Conservation (phyloP, 2,113 vertebrate species). For the Crocuta crocuta region DNA sequence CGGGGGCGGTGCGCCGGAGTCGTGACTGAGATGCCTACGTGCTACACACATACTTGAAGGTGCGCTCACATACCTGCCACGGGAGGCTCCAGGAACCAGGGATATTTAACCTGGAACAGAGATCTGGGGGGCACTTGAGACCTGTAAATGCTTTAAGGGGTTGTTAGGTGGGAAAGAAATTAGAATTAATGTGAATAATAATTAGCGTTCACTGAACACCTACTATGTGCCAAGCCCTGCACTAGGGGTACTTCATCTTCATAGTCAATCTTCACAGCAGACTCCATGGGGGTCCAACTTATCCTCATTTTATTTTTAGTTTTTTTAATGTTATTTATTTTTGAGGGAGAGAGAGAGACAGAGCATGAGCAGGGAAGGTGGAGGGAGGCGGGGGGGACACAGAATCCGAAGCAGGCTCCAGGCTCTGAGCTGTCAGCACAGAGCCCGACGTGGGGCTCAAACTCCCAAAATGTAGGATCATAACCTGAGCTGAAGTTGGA, state of each 20-base stretch:
- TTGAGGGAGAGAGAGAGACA: no score
- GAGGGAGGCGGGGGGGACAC: no score
- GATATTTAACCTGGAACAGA: background rate
- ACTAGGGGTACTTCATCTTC: background rate
- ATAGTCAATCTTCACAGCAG: background rate
- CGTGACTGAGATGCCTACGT: constrained; percentile 48
- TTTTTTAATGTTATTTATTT: no score
- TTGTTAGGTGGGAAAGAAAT: background rate
- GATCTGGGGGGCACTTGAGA: background rate
- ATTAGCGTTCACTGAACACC: background rate
- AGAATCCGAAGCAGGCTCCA: no score
- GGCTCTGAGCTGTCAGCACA: no score
- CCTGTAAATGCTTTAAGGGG: background rate
- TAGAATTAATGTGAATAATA: background rate
- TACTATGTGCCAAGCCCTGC: background rate
- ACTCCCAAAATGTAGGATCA: no score
- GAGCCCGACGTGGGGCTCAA: no score
- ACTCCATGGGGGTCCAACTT: background rate
- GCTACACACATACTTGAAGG: fast-evolving
- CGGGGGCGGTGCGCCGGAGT: constrained; percentile 61
- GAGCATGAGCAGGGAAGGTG: no score
- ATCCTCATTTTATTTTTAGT: background rate
- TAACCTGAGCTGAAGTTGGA: no score
- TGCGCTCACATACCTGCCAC: fast-evolving
- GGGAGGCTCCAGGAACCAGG: background rate